Evolutionary conservation across 2,888 invertebrate genomes (phyloP).

Genomic region (Lymantria dispar): DNA sequence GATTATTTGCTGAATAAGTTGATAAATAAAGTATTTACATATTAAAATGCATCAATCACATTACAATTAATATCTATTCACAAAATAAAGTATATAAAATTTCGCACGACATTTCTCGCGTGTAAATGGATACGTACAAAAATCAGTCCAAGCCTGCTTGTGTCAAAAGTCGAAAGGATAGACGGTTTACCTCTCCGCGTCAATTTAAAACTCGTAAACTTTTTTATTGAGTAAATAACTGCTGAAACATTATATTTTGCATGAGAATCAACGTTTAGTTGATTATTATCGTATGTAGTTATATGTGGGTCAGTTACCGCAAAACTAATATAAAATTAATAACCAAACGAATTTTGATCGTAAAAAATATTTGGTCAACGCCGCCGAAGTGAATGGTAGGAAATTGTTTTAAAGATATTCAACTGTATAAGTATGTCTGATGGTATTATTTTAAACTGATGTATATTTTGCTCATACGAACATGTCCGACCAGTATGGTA

Average conservation of each 20-base stretch:
- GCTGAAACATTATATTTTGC: slow-evolving; percentile 37
- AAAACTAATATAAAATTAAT: slow-evolving; percentile 24
- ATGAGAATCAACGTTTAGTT: slow-evolving; percentile 20
- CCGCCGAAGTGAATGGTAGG: slow-evolving; percentile 5
- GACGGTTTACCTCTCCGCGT: slow-evolving; percentile 42
- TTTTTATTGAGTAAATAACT: slow-evolving; percentile 55
- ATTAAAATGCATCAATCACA: no score
- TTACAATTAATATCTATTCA: no score
- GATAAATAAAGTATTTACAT: no score
- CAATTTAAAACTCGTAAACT: slow-evolving; percentile 71
- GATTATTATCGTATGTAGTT: slow-evolving; percentile 21
- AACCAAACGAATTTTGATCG: slow-evolving; percentile 31
- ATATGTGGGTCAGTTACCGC: slow-evolving; percentile 26
- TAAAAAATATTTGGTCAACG: slow-evolving; percentile 30
- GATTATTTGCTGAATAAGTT: no score
- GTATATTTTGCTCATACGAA: no score
- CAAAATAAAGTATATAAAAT: not conserved
- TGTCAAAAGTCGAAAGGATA: slow-evolving; percentile 71
- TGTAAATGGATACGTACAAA: slow-evolving; percentile 47
- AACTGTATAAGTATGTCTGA: not conserved
- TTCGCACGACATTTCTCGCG: slow-evolving; percentile 1
- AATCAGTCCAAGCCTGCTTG: slow-evolving; percentile 51
- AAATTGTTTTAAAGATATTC: slow-evolving; percentile 2
- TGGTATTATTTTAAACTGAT: not conserved
- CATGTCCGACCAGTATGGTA: no score